Evolutionary conservation across 2,888 invertebrate genomes (phyloP), one percentile per base, ranked within the genome.

Genomic region (Pecten maximus): DNA sequence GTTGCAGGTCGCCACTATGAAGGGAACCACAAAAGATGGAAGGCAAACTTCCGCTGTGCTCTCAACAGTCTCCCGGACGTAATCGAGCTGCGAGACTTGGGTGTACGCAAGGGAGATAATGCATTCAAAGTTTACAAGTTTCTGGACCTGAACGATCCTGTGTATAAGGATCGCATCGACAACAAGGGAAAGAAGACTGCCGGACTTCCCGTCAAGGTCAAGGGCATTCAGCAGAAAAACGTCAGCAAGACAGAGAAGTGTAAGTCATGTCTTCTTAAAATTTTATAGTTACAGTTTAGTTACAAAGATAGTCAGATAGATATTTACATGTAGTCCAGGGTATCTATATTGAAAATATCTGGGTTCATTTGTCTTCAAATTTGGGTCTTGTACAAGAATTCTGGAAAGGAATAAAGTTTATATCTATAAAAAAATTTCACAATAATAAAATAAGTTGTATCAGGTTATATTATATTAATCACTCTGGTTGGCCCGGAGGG

Each of bases 21-120:
- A 74, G 93, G 94, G 39, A 94, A 94, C 50, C 94, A 94, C 89
- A 95, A 95, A 87, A 89, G 95, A 40, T 95, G 95, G 95, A 96
- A 96, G 91, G 96, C 96, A 12, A 96, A 95, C 90, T 96, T 96
- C 91, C 94, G 96, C 0, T 96, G 96, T 93, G 96, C 96, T 0
- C 90, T 96, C 40, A 95, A 96, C 93, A 95, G 95, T 90, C 92
- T 95, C 12, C 94, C 95, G 10, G 96, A 96, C 91, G 95, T 95
- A 0, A 91, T 92, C 0, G 95, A 95, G 87, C 89, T 95, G 60
- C 93, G 93, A 60, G 92, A 93, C 2, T 90, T 93, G 50, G 94
- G 94, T 19, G 93, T 93, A 0, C 94, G 94, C 88, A 94, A 93
- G 87, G 96, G 95, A 35, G 93, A 93, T 89, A 94, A 95, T 90